Evolutionary conservation across 2,797 vertebrate genomes (phyloP).

Genomic region (Naso thynnoides): DNA sequence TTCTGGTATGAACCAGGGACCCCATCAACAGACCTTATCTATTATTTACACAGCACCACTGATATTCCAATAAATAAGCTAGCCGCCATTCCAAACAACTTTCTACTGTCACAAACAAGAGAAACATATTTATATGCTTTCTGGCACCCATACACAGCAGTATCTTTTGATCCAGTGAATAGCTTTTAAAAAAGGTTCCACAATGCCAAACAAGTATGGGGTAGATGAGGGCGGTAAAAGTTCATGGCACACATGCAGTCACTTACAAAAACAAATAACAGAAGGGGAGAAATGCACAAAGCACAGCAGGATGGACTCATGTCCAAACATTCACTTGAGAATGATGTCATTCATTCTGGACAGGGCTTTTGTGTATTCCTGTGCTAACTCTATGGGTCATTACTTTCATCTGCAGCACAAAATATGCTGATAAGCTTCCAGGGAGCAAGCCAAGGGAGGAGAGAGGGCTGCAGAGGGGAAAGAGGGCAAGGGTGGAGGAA

Average conservation of each 20-base stretch:
- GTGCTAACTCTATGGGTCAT: slow-evolving; percentile 48
- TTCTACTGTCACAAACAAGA: slow-evolving; percentile 57
- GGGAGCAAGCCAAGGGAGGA: slow-evolving; percentile 44
- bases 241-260: slow-evolving; percentile 22
- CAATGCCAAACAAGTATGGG: slow-evolving; percentile 35
- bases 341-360: slow-evolving; percentile 31
- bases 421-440: slow-evolving; percentile 70
- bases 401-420: slow-evolving; percentile 66
- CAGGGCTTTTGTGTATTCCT: slow-evolving; percentile 23
- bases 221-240: slow-evolving; percentile 31
- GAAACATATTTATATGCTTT: slow-evolving; percentile 44
- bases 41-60: slow-evolving; percentile 63
- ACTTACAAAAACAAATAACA: slow-evolving; percentile 25
- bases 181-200: slow-evolving; percentile 46
- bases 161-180: slow-evolving; percentile 56
- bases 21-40: slow-evolving; percentile 57
- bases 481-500: slow-evolving; percentile 31
- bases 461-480: slow-evolving; percentile 42
- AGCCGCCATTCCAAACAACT: slow-evolving; percentile 62
- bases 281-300: slow-evolving; percentile 6
- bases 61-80: slow-evolving; percentile 67
- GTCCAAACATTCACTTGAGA: slow-evolving; percentile 4
- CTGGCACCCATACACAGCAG: slow-evolving; percentile 29
- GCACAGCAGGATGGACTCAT: not conserved
- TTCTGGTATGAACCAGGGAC: slow-evolving; percentile 52